Conservation (phyloP, 2,888 invertebrate species). For the Papilio demoleus region DNA sequence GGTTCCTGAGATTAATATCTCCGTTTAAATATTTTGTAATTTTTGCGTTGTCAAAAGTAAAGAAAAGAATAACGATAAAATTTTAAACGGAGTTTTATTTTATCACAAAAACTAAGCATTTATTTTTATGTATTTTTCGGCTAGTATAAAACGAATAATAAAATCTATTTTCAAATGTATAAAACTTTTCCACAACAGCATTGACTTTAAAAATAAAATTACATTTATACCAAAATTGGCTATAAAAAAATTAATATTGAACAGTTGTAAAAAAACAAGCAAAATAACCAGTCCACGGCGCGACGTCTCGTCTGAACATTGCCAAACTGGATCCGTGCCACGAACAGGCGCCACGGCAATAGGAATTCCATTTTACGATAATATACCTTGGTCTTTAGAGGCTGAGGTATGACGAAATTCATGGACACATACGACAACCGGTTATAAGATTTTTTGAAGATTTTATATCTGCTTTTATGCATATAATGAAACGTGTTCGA, state of each 20-base stretch:
- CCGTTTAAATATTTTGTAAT: no score
- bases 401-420: constrained; percentile 35
- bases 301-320: constrained; percentile 37
- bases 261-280: constrained; percentile 11
- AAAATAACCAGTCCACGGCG: constrained; percentile 40
- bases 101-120: no score
- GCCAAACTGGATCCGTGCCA: constrained; percentile 42
- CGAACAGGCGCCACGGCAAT: constrained; percentile 40
- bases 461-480: constrained; percentile 28
- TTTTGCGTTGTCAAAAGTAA: no score
- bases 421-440: constrained; percentile 37
- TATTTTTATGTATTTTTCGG: background rate
- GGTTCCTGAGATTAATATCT: no score
- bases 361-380: constrained; percentile 42
- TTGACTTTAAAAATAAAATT: background rate
- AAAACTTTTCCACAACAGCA: constrained; percentile 4
- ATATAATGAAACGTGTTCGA: background rate
- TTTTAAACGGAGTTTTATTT: no score
- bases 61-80: no score
- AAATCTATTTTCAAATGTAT: background rate
- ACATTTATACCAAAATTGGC: constrained; percentile 5
- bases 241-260: constrained; percentile 6
- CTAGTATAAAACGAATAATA: background rate
- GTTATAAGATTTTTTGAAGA: constrained; percentile 37
- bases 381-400: constrained; percentile 39